A percentile compares a stretch with the other conserved stretches of the same genome.
phyloP scores from a whole-genome alignment of 2,113 vertebrate species.

The Sus scrofa region T2T-Sscrofa CM000830.6:130449501-130450000 shows the following conservation, averaged over 20 bases:
- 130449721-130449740: neutral
- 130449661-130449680: neutral
- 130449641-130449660: slow-evolving; percentile 3
- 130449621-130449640: neutral
- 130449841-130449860: neutral
- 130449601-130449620: neutral
- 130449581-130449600: neutral
- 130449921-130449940: neutral
- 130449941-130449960: neutral
- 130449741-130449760: neutral
- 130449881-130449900: neutral
- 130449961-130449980: neutral
- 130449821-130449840: neutral
- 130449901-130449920: neutral
- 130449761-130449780: neutral
- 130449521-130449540: neutral
- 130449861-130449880: neutral
- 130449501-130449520: neutral
- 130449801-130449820: neutral
- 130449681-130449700: neutral
- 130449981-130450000: neutral
- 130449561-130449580: slow-evolving; percentile 43
- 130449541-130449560: neutral
- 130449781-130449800: neutral
- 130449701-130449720: neutral